A percentile compares a stretch with the other conserved stretches of the same genome.
Evolutionary conservation across 2,888 invertebrate species (phyloP).

Genomic region (Lomographa bimaculata): DNA sequence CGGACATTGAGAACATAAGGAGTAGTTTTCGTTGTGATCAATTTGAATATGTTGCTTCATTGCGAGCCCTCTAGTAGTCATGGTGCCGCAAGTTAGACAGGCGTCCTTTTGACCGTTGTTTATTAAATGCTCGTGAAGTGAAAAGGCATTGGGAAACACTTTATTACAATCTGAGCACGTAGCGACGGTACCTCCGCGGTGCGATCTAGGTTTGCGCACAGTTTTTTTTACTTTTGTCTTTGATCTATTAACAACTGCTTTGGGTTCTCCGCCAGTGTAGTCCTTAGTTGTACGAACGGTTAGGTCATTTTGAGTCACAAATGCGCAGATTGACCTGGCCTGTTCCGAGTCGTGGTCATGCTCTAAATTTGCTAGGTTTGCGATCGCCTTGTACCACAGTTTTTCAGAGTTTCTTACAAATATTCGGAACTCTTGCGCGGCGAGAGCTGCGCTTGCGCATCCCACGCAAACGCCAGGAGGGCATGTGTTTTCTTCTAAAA

Average conservation of each 20-base stretch:
- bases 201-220: constrained; percentile 40
- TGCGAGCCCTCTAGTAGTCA: constrained; percentile 50
- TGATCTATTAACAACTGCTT: constrained; percentile 48
- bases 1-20: constrained; percentile 61
- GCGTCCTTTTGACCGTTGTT: constrained; percentile 71
- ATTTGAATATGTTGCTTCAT: constrained; percentile 54
- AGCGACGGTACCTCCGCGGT: constrained; percentile 53
- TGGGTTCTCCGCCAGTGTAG: constrained; percentile 48
- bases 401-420: constrained; percentile 55
- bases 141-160: constrained; percentile 57
- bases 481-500: constrained; percentile 53
- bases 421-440: constrained; percentile 61
- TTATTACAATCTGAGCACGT: constrained; percentile 66
- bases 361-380: constrained; percentile 39
- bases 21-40: constrained; percentile 46
- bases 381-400: constrained; percentile 56
- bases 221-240: constrained; percentile 42
- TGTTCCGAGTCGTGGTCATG: constrained; percentile 22
- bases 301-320: constrained; percentile 52
- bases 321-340: constrained; percentile 55
- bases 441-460: constrained; percentile 57
- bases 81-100: constrained; percentile 56
- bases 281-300: constrained; percentile 52
- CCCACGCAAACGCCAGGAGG: constrained; percentile 59
- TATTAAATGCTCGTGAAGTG: constrained; percentile 58